A percentile compares a stretch with the other conserved stretches of the same genome.
Evolutionary conservation across 2,797 vertebrate species (phyloP).

Genomic region (Eulemur coronatus): DNA sequence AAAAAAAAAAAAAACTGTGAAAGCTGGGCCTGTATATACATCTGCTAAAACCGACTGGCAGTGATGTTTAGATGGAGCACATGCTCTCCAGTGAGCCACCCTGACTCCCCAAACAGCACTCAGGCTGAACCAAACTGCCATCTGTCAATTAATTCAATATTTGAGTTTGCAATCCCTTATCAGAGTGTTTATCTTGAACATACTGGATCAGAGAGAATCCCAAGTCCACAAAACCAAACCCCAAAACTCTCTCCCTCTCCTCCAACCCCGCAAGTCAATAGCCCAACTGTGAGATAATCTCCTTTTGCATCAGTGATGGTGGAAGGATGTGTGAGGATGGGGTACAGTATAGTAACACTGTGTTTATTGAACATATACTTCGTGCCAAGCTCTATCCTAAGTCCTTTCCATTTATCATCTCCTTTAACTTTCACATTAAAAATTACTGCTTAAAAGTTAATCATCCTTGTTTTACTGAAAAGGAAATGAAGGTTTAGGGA

Average conservation of each 20-base stretch:
- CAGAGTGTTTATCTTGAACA: background rate
- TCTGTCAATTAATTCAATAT: background rate
- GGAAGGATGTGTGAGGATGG: background rate
- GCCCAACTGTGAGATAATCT: background rate
- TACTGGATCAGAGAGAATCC: background rate
- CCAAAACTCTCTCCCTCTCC: background rate
- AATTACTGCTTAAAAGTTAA: background rate
- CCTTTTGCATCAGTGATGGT: background rate
- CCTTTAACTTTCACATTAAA: background rate
- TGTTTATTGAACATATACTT: background rate
- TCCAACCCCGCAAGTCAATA: background rate
- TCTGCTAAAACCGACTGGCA: background rate
- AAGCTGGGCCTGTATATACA: background rate
- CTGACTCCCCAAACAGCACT: background rate
- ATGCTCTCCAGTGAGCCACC: fast-evolving
- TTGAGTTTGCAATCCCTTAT: background rate
- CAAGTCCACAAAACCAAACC: background rate
- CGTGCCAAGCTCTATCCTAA: background rate
- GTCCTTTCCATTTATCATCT: background rate
- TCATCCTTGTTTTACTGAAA: background rate
- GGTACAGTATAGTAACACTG: background rate
- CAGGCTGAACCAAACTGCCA: too few relatives aligned
- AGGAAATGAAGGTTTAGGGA: background rate
- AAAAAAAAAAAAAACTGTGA: background rate
- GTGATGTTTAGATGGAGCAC: background rate